Evolutionary conservation across 2,888 invertebrate species (phyloP), one percentile per base, ranked within the genome.

Genomic region (Synergus gifuensis): DNA sequence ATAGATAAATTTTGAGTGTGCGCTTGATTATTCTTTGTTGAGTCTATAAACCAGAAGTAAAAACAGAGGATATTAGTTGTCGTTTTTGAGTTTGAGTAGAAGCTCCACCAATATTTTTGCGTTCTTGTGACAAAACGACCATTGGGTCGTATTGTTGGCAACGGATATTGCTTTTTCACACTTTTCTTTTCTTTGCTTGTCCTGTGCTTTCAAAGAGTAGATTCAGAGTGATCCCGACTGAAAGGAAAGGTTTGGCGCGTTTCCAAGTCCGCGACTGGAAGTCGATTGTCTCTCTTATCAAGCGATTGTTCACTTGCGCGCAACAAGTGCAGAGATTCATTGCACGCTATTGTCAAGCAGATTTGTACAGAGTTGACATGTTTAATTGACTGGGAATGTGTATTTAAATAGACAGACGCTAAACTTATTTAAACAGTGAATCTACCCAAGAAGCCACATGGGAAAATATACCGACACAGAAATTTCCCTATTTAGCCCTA

Each of bases 181-280:
- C 28, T 46, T 69, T 16, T 28, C 28, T 49, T 28, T 46, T 49
- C 46, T 49, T 46, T 16, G 16, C 69, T 69, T 49, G 69, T 69
- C 28, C 49, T 28, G 69, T 49, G 49, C 46, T 69, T 16, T 28
- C 16, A 69, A 49, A 49, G 69, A 69, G 16, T 16, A 69, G 28
- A 14, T 69, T 49, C 9, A 49, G 28, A 14, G 28, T 28, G 22
- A 69, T 69, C 49, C 14, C 49, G 14, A n/a, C 28, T 69, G 28
- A 69, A 76, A 12, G 67, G 77, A 82, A 58, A 76, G 79, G 79
- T 76, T 82, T 82, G 82, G 79, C 66, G 77, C 62, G 77, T 62
- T 78, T 78, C 80, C 80, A 82, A 76, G 54, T 66, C 76, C 66
- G 62, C 69, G 78, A 80, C 77, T 62, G 77, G 63, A 80, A 80